These are phyloP conservation scores for Zhuqinia jingwanae DNA, from an alignment of 2,888 invertebrate species.

Conservation along the genomic window DNA sequence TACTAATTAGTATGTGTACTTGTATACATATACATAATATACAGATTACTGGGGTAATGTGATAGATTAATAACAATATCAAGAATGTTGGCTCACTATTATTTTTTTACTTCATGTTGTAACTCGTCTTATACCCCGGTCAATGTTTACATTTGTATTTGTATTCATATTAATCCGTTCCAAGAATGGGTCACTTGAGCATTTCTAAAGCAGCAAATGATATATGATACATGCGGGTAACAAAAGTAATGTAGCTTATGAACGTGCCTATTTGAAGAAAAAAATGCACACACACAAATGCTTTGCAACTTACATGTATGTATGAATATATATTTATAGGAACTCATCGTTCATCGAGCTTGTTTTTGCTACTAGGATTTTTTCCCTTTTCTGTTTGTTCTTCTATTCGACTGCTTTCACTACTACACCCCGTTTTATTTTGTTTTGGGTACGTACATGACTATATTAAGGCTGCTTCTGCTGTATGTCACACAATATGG, in stretches of 20 bases:
- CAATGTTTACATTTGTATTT: too few relatives aligned
- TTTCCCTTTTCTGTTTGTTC: conserved; percentile 13
- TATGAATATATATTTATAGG: too few relatives aligned
- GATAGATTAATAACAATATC: not conserved
- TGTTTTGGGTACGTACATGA: not conserved
- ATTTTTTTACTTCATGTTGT: not conserved
- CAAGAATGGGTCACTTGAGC: conserved; percentile 30
- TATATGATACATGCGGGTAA: not conserved
- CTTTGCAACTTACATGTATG: too few relatives aligned
- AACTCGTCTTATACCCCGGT: not conserved
- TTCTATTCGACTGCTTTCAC: conserved; percentile 16
- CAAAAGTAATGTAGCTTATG: not conserved
- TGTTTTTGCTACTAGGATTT: not conserved
- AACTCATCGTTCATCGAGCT: too few relatives aligned
- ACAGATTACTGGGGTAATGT: not conserved
- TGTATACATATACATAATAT: not conserved
- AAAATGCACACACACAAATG: not conserved
- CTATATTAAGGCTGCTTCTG: not conserved
- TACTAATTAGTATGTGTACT: conserved; percentile 21
- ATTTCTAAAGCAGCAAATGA: conserved; percentile 8
- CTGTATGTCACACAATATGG: conserved; percentile 11
- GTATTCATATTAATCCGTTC: too few relatives aligned
- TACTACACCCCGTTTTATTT: not conserved
- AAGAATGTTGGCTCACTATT: not conserved
- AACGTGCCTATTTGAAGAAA: conserved; percentile 9